These are phyloP conservation scores for Solea senegalensis DNA, from an alignment of 2,113 vertebrate species.

Conservation along the genomic window DNA sequence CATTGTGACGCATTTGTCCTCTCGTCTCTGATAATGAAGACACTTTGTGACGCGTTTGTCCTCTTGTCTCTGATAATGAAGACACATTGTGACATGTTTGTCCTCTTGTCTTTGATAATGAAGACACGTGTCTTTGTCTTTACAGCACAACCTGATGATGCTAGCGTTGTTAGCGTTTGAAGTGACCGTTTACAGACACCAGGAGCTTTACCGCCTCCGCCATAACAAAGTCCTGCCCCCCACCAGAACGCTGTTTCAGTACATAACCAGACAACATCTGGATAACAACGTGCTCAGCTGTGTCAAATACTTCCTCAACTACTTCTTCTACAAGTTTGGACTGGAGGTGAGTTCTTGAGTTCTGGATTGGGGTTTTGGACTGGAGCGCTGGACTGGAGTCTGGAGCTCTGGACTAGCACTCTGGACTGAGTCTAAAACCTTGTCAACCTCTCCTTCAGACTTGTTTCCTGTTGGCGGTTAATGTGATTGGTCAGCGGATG, in stretches of 20 bases:
- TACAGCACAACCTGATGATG: constrained; percentile 87
- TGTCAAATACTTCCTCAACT: constrained; percentile 94
- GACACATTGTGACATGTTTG: not conserved
- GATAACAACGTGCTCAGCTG: constrained; percentile 89
- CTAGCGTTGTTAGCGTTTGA: constrained; percentile 92
- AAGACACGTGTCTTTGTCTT: constrained; percentile 1
- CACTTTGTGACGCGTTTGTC: not conserved
- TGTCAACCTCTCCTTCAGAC: constrained; percentile 75
- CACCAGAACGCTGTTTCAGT: constrained; percentile 91
- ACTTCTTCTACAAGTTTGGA: constrained; percentile 98
- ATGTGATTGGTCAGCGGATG: constrained; percentile 95
- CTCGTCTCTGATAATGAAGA: not conserved
- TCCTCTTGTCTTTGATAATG: not conserved
- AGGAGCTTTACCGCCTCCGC: constrained; percentile 89
- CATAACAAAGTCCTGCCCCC: constrained; percentile 86
- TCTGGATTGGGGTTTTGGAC: not conserved
- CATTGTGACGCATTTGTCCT: not conserved
- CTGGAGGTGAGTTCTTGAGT: constrained; percentile 85
- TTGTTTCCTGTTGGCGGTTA: constrained; percentile 93
- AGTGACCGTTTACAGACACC: constrained; percentile 93
- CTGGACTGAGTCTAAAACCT: not conserved
- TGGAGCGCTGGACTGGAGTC: too few species aligned
- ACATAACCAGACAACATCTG: constrained; percentile 90
- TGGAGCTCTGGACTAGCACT: not conserved
- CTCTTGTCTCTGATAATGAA: not conserved